Evolutionary conservation across 2,797 vertebrate genomes (phyloP).

Genomic region (Cyprinella venusta): DNA sequence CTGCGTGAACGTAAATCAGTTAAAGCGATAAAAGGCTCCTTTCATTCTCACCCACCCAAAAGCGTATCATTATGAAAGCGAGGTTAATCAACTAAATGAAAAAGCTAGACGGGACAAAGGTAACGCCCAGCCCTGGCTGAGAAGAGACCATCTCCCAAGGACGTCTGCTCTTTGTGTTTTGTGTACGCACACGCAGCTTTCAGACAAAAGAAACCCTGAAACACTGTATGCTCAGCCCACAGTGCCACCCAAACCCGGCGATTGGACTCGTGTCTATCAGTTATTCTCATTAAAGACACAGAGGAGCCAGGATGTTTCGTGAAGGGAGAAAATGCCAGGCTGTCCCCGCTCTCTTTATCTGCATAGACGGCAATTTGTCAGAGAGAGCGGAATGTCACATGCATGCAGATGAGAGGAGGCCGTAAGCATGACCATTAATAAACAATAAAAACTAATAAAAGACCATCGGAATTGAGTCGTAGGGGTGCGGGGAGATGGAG

Average conservation of each 20-base stretch:
- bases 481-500: conserved; percentile 38
- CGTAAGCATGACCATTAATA: conserved; percentile 68
- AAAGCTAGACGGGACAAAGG: conserved; percentile 5
- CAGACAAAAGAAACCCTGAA: conserved; percentile 48
- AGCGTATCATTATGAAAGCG: conserved; percentile 31
- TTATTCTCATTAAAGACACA: conserved; percentile 53
- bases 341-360: conserved; percentile 48
- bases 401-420: conserved; percentile 68
- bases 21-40: conserved; percentile 34
- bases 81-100: conserved; percentile 52
- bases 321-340: conserved; percentile 39
- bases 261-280: conserved; percentile 52
- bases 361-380: conserved; percentile 61
- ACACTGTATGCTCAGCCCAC: conserved; percentile 9
- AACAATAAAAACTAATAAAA: conserved; percentile 65
- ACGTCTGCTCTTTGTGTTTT: conserved; percentile 48
- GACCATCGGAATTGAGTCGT: conserved; percentile 43
- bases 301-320: conserved; percentile 42
- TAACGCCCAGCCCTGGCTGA: conserved; percentile 39
- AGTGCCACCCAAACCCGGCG: conserved; percentile 38
- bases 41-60: conserved; percentile 26
- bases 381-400: conserved; percentile 59
- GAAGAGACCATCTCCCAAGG: conserved; percentile 43
- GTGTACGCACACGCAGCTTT: conserved; percentile 1
- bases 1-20: conserved; percentile 28